phyloP scores from a whole-genome alignment of 37 sponge, comb jelly and placozoan species.

The Halichondria panicea region DNA sequence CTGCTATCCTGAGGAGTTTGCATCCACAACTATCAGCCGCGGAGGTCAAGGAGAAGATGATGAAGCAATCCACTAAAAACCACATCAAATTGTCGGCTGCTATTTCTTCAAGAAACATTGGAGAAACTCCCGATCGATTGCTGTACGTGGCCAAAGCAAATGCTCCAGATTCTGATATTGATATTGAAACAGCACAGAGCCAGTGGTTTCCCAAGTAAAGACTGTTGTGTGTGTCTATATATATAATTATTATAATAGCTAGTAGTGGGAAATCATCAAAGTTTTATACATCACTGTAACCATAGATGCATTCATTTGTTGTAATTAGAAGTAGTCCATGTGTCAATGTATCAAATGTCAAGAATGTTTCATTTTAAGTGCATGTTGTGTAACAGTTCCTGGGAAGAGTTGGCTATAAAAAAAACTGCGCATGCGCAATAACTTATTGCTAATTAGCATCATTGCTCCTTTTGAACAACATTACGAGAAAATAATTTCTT shows the following conservation, averaged over 20 bases:
- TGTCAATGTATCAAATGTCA: not conserved
- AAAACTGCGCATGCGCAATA: slow-evolving; percentile 42
- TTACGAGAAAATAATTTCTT: slow-evolving; percentile 48
- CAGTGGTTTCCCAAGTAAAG: not conserved
- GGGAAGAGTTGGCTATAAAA: no score
- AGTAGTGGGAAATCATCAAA: no score
- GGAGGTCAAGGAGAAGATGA: slow-evolving; percentile 42
- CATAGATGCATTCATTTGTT: no score
- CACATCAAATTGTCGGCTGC: slow-evolving; percentile 13
- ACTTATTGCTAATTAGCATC: not conserved
- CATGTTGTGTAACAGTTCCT: not conserved
- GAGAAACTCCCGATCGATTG: slow-evolving; percentile 57
- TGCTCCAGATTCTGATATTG: slow-evolving; percentile 7
- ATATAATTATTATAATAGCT: not conserved
- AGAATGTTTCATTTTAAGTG: not conserved
- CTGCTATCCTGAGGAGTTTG: slow-evolving; percentile 51
- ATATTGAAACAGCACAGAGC: no score
- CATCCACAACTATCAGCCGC: slow-evolving; percentile 19
- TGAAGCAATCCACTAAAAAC: slow-evolving; percentile 45
- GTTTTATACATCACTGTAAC: no score
- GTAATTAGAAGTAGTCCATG: no score
- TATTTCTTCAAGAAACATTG: not conserved
- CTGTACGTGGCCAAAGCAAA: slow-evolving; percentile 39
- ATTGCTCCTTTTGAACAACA: slow-evolving; percentile 43
- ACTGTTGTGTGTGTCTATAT: not conserved